Conservation (phyloP, 1,140 invertebrate species). For the Leguminivora glycinivorella region DNA sequence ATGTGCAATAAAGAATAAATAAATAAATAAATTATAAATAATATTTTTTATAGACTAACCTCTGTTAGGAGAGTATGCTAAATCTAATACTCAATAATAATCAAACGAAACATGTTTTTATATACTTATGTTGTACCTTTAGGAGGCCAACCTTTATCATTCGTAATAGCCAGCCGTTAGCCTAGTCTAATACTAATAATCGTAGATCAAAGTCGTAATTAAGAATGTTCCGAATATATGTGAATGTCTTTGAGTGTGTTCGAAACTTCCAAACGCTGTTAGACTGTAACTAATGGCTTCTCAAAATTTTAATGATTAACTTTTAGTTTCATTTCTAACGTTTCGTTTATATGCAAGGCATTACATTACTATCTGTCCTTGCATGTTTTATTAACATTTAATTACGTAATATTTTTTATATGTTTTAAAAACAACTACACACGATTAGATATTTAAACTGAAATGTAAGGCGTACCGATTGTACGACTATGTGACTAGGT, state of each 20-base stretch:
- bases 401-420: no score
- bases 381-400: no score
- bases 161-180: constrained; percentile 3
- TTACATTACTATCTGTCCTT: no score
- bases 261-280: neutral
- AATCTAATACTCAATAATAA: no score
- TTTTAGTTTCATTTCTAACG: no score
- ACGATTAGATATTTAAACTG: neutral
- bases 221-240: neutral
- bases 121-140: neutral
- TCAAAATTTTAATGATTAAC: no score
- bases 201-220: constrained; percentile 4
- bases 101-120: neutral
- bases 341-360: no score
- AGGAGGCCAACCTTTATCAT: neutral
- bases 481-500: neutral
- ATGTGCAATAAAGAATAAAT: no score
- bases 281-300: neutral
- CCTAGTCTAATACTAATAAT: constrained; percentile 12
- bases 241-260: neutral
- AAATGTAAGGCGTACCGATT: neutral
- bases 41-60: no score
- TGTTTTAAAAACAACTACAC: no score
- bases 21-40: no score
- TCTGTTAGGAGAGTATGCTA: no score